phyloP scores from a whole-genome alignment of 53 echinoderm and acorn worm species.

The Antedon mediterranea region DNA sequence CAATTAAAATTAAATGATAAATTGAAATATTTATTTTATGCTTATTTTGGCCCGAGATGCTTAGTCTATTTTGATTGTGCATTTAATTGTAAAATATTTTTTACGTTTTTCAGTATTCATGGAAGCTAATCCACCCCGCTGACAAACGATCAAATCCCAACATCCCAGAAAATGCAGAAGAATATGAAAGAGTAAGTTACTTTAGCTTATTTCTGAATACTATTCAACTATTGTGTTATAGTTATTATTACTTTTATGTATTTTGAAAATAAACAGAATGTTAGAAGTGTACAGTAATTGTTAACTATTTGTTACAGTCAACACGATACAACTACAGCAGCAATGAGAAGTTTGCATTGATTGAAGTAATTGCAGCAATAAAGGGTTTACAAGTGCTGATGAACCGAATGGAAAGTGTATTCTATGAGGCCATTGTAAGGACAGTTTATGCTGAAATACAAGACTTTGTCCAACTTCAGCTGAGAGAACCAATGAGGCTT shows the following conservation, averaged over 20 bases:
- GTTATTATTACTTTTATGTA: too few species aligned
- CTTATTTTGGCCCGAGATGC: too few species aligned
- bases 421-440: conserved; percentile 77
- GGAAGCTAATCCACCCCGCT: conserved; percentile 92
- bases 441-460: conserved; percentile 92
- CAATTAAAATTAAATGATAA: too few species aligned
- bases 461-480: conserved; percentile 70
- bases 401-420: conserved; percentile 96
- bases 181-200: conserved; percentile 84
- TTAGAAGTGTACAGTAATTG: too few species aligned
- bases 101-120: conserved; percentile 65
- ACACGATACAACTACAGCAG: conserved; percentile 96
- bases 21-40: too few species aligned
- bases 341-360: conserved; percentile 94
- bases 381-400: conserved; percentile 95
- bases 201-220: too few species aligned
- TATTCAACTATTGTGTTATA: too few species aligned
- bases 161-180: conserved; percentile 73
- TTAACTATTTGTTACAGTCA: conserved; percentile 24
- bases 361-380: conserved; percentile 97
- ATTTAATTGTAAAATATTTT: too few species aligned
- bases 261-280: too few species aligned
- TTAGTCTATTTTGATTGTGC: too few species aligned
- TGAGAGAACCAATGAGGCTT: conserved; percentile 65
- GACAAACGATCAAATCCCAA: conserved; percentile 67